Percentiles rank a stretch among this genome's conserved stretches.
Conservation (phyloP, 1,140 invertebrate species). For the Cyphomyrmex costatus region DNA sequence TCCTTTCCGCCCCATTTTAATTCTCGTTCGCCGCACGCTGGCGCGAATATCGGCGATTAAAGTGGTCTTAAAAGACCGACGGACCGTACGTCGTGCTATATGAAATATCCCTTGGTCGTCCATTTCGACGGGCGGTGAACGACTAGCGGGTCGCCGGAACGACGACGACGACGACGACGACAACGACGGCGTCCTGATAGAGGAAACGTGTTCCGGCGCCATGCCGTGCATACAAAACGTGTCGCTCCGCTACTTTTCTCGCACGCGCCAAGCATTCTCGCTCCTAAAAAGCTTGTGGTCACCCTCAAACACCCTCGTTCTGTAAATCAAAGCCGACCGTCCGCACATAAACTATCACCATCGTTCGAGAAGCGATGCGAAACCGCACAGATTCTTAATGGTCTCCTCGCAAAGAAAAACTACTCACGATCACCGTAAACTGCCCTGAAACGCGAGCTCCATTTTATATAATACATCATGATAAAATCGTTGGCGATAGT, state of each 20-base stretch:
- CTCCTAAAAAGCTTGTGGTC: conserved; percentile 28
- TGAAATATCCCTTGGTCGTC: conserved; percentile 61
- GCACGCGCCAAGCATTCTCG: conserved; percentile 46
- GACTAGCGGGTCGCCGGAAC: conserved; percentile 3
- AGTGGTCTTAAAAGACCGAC: conserved; percentile 62
- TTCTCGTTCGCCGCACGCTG: conserved; percentile 32
- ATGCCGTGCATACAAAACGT: conserved; percentile 52
- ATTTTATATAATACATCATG: conserved; percentile 6
- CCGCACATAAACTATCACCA: conserved; percentile 21
- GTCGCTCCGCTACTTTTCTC: conserved; percentile 29
- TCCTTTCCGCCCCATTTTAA: conserved; percentile 52
- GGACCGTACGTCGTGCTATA: conserved; percentile 31
- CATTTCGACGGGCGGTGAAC: conserved; percentile 40
- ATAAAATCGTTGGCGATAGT: background rate
- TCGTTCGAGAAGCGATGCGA: background rate
- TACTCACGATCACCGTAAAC: background rate
- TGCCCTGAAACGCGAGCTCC: too few relatives aligned
- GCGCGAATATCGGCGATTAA: conserved; percentile 66
- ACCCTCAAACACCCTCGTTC: conserved; percentile 33
- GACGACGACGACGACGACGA: background rate
- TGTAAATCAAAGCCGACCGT: conserved; percentile 49
- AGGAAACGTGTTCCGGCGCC: conserved; percentile 48
- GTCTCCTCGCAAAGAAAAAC: background rate
- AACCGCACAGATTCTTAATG: background rate
- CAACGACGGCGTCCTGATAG: conserved; percentile 48